Percentiles rank a stretch among this genome's conserved stretches.
These are phyloP conservation scores for Thalpophila matura DNA, from an alignment of 2,888 invertebrate genomes.

Conservation along the genomic window DNA sequence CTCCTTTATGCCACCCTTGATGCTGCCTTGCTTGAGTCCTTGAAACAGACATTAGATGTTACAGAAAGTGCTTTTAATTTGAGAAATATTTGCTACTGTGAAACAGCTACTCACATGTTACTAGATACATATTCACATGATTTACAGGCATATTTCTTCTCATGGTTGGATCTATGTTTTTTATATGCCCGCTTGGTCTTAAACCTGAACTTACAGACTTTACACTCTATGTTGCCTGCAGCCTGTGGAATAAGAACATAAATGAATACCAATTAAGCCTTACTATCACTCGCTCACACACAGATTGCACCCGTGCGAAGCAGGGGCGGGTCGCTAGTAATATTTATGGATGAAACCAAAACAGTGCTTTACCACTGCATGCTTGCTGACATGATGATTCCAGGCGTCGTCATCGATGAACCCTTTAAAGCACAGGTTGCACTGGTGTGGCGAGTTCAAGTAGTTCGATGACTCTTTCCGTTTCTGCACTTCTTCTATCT, in stretches of 20 bases:
- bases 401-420: constrained; percentile 84
- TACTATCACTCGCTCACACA: too few species aligned
- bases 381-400: constrained; percentile 83
- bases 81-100: neutral
- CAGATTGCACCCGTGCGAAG: too few species aligned
- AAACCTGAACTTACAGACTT: constrained; percentile 83
- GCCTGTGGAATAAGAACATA: constrained; percentile 65
- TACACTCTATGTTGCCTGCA: constrained; percentile 80
- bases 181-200: constrained; percentile 80
- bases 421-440: constrained; percentile 82
- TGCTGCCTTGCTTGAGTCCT: constrained; percentile 88
- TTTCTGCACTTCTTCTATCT: constrained; percentile 80
- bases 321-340: too few species aligned
- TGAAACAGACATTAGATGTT: constrained; percentile 14
- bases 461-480: constrained; percentile 81
- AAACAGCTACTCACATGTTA: constrained; percentile 77
- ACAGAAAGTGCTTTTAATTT: neutral
- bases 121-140: constrained; percentile 83
- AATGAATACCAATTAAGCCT: too few species aligned
- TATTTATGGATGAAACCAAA: too few species aligned
- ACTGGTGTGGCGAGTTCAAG: constrained; percentile 80
- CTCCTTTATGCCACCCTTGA: constrained; percentile 86
- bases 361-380: constrained; percentile 72
- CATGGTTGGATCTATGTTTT: constrained; percentile 84
- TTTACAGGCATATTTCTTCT: constrained; percentile 84